Conservation (phyloP, 2,888 invertebrate genomes). For the Drosophila infuscata region DNA sequence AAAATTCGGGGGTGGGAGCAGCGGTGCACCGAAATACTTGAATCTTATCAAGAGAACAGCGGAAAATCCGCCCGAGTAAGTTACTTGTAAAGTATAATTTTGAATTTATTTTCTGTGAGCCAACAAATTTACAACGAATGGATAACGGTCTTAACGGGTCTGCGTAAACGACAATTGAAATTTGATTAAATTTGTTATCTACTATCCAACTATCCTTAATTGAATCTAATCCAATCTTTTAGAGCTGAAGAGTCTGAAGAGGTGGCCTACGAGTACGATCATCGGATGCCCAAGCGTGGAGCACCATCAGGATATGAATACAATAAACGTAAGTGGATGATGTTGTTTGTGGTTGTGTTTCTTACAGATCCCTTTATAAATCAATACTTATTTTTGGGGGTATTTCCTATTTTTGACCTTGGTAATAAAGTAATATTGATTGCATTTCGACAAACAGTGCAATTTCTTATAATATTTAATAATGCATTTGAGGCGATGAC, state of each 20-base stretch:
- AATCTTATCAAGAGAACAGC: constrained; percentile 75
- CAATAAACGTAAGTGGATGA: constrained; percentile 70
- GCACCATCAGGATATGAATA: constrained; percentile 70
- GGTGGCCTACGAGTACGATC: constrained; percentile 70
- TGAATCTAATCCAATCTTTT: constrained; percentile 24
- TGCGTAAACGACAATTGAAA: constrained; percentile 27
- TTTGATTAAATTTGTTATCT: constrained; percentile 7
- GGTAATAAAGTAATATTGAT: constrained; percentile 29
- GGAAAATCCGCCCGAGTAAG: constrained; percentile 79
- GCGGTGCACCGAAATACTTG: constrained; percentile 71
- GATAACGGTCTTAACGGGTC: constrained; percentile 17
- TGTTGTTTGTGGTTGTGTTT: constrained; percentile 5
- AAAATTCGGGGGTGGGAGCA: constrained; percentile 55
- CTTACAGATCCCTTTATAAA: constrained; percentile 3
- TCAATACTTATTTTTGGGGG: constrained; percentile 4
- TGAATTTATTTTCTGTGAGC: constrained; percentile 47
- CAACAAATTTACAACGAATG: constrained; percentile 19
- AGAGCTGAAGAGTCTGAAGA: constrained; percentile 70
- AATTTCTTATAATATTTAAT: constrained; percentile 24
- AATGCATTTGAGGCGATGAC: constrained; percentile 25
- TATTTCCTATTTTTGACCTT: constrained; percentile 14
- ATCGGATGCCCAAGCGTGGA: constrained; percentile 65
- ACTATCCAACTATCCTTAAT: neutral
- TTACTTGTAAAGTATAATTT: constrained; percentile 78
- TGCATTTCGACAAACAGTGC: constrained; percentile 17